These are phyloP conservation scores for Psittacula echo DNA, from an alignment of 2,797 vertebrate species.

Conservation along the genomic window DNA sequence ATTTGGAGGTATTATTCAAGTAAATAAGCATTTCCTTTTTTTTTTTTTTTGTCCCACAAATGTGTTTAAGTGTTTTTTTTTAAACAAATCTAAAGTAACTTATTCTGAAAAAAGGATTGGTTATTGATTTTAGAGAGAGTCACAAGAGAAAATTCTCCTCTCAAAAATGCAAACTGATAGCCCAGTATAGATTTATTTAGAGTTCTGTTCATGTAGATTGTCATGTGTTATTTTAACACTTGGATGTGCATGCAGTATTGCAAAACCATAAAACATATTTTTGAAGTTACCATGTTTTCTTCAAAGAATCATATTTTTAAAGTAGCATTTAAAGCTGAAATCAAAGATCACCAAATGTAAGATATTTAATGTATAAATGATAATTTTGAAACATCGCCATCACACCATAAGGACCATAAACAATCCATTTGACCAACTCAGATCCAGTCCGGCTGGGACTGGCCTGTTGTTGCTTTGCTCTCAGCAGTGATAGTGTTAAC, in stretches of 20 bases:
- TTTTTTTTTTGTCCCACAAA: not conserved
- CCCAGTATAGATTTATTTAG: not conserved
- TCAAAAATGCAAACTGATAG: slow-evolving; percentile 1
- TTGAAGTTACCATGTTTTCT: not conserved
- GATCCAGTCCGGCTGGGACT: not conserved
- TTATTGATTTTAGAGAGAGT: not conserved
- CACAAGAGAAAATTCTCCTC: slow-evolving; percentile 6
- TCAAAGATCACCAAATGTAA: not conserved
- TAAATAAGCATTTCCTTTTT: not conserved
- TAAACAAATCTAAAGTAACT: not conserved
- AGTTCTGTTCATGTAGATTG: not conserved
- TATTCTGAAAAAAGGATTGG: not conserved
- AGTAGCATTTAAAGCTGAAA: not conserved
- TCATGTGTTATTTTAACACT: slow-evolving; percentile 4
- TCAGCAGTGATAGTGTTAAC: not conserved
- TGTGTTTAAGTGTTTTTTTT: not conserved
- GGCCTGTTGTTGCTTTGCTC: not conserved
- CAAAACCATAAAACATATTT: slow-evolving; percentile 26
- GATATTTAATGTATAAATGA: not conserved
- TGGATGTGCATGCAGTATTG: slow-evolving; percentile 8
- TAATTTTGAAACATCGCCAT: not conserved
- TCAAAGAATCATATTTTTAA: not conserved
- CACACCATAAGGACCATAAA: not conserved
- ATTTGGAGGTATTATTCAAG: not conserved
- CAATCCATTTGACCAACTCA: not conserved